Evolutionary conservation across 2,113 vertebrate genomes (phyloP).

Genomic region (Vidua macroura): DNA sequence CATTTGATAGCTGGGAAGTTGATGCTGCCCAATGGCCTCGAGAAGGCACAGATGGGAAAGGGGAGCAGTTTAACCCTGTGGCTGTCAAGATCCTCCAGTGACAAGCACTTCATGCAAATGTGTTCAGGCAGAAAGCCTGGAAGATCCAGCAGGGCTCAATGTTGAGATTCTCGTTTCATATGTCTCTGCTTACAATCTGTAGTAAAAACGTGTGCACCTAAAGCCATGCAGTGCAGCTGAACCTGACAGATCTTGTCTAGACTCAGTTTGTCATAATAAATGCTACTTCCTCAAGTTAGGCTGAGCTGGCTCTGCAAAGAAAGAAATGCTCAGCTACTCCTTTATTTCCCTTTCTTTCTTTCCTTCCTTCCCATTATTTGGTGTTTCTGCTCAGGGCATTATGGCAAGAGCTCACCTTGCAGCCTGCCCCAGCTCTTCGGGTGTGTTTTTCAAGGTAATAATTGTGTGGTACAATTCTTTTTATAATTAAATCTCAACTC

Average conservation of each 20-base stretch:
- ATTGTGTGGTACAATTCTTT: background rate
- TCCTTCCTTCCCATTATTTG: background rate
- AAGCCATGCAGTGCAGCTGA: background rate
- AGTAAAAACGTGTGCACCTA: background rate
- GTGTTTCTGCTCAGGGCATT: background rate
- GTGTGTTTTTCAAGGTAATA: background rate
- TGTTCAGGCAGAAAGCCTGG: background rate
- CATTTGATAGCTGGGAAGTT: background rate
- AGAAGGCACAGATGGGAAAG: background rate
- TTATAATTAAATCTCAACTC: background rate
- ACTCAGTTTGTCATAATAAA: slow-evolving; percentile 41
- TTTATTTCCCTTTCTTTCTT: background rate
- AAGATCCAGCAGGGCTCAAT: background rate
- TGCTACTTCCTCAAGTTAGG: background rate
- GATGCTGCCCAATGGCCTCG: background rate
- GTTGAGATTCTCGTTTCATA: background rate
- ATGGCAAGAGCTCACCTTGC: background rate
- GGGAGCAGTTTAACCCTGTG: background rate
- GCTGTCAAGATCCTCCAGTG: background rate
- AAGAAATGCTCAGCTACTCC: background rate
- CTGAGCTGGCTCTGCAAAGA: background rate
- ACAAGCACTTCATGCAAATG: background rate
- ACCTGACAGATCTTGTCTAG: slow-evolving; percentile 21
- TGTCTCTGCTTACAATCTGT: background rate
- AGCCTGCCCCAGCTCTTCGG: background rate